Base-by-base conservation (phyloP, 1,140 invertebrate genomes). In the Sminthurinus signatus region DNA sequence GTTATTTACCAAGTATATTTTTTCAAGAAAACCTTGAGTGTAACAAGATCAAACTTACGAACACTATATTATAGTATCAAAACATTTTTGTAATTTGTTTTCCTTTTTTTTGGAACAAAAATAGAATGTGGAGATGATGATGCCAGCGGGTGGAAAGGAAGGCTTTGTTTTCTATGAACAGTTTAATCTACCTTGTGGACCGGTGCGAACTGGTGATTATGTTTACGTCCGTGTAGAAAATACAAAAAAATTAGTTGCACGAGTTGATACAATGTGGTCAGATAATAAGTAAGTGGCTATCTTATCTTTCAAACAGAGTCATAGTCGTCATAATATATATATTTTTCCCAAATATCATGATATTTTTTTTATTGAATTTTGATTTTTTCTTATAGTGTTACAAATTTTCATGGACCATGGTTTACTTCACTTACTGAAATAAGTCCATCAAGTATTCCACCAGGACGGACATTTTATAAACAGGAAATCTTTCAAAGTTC, bases 261-360 rank as follows among this genome's bases (percentile, higher is more conserved):
- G 95, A 78, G 87, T 98, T 69, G 92, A 97, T 77, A 85, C 87
- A 64, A 90, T 98, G 73, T 98, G 93, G 93, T 87, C 88, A 69
- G 89, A 89, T 50, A 85, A 86, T 77, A 85, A 88, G 87, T 89
- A 78, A 80, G 84, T 81, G 58, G 10, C 2, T 51, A 52, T 48
- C 17, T 60, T 31, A 48, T 21, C 15, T 14, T 29, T 36, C 21
- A n/a, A n/a, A n/a, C n/a, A n/a, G n/a, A n/a, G n/a, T n/a, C n/a
- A n/a, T n/a, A 28, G 28, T 23, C 17, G 17, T 31, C 5, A 29
- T 1, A 29, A 19, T 32, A 8, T n/a, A 54, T 3, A n/a, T n/a
- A n/a, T n/a, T n/a, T n/a, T n/a, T n/a, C n/a, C n/a, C n/a, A n/a
- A n/a, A n/a, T n/a, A n/a, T n/a, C n/a, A n/a, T n/a, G n/a, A n/a